These are phyloP conservation scores for Cirrhinus mrigala DNA, from an alignment of 2,797 vertebrate species.

Conservation along the genomic window DNA sequence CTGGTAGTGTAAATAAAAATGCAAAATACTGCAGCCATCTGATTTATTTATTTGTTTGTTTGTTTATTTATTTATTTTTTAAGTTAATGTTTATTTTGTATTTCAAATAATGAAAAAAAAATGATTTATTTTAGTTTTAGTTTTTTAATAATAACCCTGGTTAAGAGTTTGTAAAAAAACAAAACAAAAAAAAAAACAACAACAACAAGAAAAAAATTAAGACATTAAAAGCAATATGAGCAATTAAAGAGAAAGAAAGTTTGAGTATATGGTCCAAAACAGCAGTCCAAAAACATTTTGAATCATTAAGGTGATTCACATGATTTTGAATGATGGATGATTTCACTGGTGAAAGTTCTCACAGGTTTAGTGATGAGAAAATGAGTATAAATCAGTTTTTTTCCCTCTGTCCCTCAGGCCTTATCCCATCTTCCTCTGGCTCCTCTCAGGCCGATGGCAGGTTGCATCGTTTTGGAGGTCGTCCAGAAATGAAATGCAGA, in stretches of 20 bases:
- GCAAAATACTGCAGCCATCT: no score
- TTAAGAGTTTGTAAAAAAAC: no score
- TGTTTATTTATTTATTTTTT: no score
- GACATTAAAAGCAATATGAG: background rate
- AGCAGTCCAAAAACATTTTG: background rate
- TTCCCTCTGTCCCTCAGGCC: background rate
- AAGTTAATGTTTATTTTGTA: no score
- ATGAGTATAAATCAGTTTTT: background rate
- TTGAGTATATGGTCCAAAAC: background rate
- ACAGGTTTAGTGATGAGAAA: background rate
- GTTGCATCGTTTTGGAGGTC: slow-evolving; percentile 61
- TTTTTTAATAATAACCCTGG: background rate
- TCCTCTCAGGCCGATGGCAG: slow-evolving; percentile 22
- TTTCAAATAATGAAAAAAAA: no score
- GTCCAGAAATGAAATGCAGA: slow-evolving; percentile 73
- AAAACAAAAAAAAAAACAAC: no score
- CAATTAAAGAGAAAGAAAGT: background rate
- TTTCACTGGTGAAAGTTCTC: background rate
- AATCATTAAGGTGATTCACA: background rate
- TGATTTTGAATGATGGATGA: background rate
- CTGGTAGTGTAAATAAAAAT: no score
- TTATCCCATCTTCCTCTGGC: slow-evolving; percentile 13
- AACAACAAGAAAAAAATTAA: no score
- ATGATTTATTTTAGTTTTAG: no score
- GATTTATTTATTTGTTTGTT: no score